Percentiles rank a stretch among this genome's conserved stretches.
These are phyloP conservation scores for Myiopsitta monachus DNA, from an alignment of 2,113 vertebrate genomes.

Conservation along the genomic window DNA sequence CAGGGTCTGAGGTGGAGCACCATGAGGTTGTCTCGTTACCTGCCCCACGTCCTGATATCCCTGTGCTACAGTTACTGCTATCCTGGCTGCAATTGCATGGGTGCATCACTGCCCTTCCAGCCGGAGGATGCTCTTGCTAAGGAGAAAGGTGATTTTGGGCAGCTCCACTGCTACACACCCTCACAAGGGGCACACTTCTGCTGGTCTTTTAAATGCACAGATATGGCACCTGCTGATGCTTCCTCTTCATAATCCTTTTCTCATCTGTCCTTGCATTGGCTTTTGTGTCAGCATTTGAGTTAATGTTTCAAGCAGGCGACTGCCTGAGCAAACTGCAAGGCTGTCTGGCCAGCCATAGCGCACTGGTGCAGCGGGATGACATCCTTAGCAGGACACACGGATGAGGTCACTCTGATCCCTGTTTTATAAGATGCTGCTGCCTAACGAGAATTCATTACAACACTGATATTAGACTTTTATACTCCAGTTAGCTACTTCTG, in stretches of 20 bases:
- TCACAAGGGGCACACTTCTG: background rate
- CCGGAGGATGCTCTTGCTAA: background rate
- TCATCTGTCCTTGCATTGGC: background rate
- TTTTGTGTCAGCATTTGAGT: background rate
- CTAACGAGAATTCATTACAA: background rate
- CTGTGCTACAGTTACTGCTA: background rate
- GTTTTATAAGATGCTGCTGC: background rate
- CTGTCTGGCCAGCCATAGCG: background rate
- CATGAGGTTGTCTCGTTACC: background rate
- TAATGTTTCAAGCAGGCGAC: background rate
- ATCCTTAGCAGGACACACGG: background rate
- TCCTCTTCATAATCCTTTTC: background rate
- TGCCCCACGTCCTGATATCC: background rate
- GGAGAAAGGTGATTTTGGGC: background rate
- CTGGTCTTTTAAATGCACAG: background rate
- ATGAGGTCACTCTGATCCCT: fast-evolving
- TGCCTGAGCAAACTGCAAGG: background rate
- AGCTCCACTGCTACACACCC: background rate
- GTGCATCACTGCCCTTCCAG: background rate
- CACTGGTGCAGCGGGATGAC: fast-evolving
- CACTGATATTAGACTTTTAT: background rate
- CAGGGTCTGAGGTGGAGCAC: background rate
- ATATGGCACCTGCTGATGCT: background rate
- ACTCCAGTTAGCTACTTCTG: background rate
- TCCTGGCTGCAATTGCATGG: background rate